Percentiles rank a stretch among this genome's conserved stretches.
phyloP scores from a whole-genome alignment of 2,797 vertebrate genomes.

The Garrulus glandarius region DNA sequence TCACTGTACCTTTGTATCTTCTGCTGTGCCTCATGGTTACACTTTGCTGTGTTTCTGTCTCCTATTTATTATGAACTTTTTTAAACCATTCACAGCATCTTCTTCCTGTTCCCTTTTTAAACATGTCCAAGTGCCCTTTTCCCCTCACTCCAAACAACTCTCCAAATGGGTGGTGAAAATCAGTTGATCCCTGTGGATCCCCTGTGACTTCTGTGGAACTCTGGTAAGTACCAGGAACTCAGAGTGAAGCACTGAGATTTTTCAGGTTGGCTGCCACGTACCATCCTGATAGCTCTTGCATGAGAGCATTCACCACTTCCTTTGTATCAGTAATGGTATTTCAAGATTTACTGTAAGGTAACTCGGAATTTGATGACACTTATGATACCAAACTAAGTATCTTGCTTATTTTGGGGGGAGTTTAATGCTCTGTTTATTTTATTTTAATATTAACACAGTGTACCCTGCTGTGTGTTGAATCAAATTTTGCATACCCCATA shows the following conservation, averaged over 20 bases:
- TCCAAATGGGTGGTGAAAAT: not conserved
- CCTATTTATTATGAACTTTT: not conserved
- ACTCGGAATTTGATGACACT: not conserved
- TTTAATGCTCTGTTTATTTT: not conserved
- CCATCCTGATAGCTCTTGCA: not conserved
- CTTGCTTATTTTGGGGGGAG: accelerated
- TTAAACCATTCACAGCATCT: not conserved
- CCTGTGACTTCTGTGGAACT: not conserved
- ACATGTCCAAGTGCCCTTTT: not conserved
- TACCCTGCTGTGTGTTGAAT: not conserved
- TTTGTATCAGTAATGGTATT: not conserved
- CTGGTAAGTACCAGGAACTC: not conserved
- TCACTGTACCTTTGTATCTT: not conserved
- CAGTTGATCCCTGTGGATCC: not conserved
- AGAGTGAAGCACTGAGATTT: not conserved
- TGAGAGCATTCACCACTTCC: not conserved
- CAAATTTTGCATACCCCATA: not conserved
- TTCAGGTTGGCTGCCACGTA: not conserved
- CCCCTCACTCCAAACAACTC: not conserved
- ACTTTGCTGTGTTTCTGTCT: not conserved
- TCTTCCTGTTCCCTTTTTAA: not conserved
- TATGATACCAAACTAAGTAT: not conserved
- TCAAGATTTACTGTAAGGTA: not conserved
- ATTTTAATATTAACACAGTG: not conserved
- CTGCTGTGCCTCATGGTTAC: not conserved